Evolutionary conservation across 1,140 invertebrate genomes (phyloP), one percentile per base, ranked within the genome.

Genomic region (Eubasilissa regina): DNA sequence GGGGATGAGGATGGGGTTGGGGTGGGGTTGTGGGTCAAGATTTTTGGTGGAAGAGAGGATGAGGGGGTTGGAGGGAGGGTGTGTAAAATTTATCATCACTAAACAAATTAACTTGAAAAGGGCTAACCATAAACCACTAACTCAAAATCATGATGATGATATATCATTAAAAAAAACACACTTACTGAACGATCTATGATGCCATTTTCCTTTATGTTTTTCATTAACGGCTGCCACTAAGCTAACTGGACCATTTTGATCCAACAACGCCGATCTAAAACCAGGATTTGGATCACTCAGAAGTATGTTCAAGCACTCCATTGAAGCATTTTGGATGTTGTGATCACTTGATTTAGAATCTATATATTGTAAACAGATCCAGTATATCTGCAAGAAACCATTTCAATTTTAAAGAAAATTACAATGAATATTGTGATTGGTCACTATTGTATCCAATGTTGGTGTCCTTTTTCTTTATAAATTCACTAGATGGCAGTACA

Each of bases 251-350:
- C 81, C 81, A 8, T 73, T 77, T 0, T 81, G 84, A 0, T 87
- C 85, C 17, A 93, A 83, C 10, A 97, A 86, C 35, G 91, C 87
- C 11, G 86, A 81, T 35, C 92, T 86, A 8, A 96, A 87, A 9
- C 90, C 86, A n/a, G 91, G 87, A 17, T 91, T 91, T 10, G 93
- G 91, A 78, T 91, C 91, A 68, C 92, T 92, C 0, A 98, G 85
- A 4, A 97, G 84, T 77, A 94, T 92, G 64, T 92, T 92, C 12
- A 97, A 87, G 35, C 94, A 94, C 88, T 98, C 96, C 81, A 97
- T 88, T 17, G 94, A 91, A 8, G 95, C 91, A 80, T 95, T 96
- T 70, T 96, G 91, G n/a, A 96, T 91, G 87, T 97, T 97, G 85
- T 97, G 95, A 86, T 97, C 94, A 1, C 87, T 87, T 84, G 93